Evolutionary conservation across 2,113 vertebrate genomes (phyloP).

Genomic region (Beaufortia kweichowensis): DNA sequence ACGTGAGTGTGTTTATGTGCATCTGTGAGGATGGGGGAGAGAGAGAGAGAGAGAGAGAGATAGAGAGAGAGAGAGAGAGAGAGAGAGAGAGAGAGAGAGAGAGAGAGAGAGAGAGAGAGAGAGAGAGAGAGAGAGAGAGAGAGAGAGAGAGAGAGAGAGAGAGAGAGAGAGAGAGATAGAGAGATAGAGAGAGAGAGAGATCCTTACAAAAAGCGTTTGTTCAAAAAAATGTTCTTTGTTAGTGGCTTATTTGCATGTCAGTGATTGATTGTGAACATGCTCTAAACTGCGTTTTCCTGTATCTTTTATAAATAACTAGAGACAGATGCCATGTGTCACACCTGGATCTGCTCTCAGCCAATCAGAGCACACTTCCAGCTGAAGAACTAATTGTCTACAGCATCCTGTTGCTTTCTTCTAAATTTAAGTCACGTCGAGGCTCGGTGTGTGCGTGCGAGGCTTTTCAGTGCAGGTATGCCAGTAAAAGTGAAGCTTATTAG

Average conservation of each 20-base stretch:
- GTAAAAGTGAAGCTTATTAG: neutral
- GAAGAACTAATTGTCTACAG: conserved; percentile 7
- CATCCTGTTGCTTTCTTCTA: conserved; percentile 10
- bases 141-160: too few species aligned
- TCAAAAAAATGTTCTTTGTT: neutral
- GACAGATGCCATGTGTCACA: conserved; percentile 16
- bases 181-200: too few species aligned
- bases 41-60: too few species aligned
- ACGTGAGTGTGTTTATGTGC: neutral
- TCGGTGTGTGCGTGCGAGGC: neutral
- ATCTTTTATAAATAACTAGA: conserved; percentile 19
- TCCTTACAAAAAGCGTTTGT: too few species aligned
- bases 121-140: neutral
- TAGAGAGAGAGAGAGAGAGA: neutral
- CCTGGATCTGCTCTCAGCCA: conserved; percentile 8
- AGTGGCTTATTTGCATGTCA: neutral
- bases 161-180: neutral
- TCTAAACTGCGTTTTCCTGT: neutral
- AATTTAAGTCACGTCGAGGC: neutral
- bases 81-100: neutral
- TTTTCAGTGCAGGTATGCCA: neutral
- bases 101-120: too few species aligned
- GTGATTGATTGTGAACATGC: neutral
- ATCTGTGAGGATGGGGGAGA: neutral
- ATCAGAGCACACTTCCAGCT: conserved; percentile 28